These are phyloP conservation scores for Glaucomys volans DNA, from an alignment of 2,113 vertebrate species.

Conservation along the genomic window DNA sequence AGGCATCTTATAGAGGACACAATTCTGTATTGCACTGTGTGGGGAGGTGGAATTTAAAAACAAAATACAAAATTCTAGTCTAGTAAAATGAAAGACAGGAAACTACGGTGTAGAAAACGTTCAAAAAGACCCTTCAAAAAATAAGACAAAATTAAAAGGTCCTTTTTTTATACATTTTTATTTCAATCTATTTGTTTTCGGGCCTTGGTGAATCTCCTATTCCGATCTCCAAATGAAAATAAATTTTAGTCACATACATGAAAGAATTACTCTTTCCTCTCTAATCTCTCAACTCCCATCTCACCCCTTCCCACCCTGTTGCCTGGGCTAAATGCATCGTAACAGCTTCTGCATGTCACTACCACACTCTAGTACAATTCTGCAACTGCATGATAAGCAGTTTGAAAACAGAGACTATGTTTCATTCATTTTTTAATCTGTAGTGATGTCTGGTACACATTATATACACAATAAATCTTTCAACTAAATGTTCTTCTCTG, in stretches of 20 bases:
- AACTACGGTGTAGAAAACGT: neutral
- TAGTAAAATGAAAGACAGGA: neutral
- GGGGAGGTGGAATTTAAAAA: neutral
- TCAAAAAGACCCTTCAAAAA: neutral
- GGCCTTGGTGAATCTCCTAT: neutral
- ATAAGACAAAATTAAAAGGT: neutral
- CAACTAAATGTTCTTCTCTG: slow-evolving; percentile 4
- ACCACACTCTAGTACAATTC: neutral
- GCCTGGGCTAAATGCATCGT: neutral
- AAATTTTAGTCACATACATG: neutral
- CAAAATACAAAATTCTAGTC: slow-evolving; percentile 39
- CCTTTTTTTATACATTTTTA: neutral
- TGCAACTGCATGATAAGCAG: neutral
- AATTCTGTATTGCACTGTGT: neutral
- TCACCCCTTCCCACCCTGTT: neutral
- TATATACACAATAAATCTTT: slow-evolving; percentile 19
- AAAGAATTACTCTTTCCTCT: neutral
- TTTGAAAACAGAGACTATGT: neutral
- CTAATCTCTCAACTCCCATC: neutral
- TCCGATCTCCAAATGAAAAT: neutral
- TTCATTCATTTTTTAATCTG: slow-evolving; percentile 41
- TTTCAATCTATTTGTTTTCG: neutral
- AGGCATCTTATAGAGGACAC: neutral
- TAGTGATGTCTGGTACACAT: neutral
- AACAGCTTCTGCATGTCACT: neutral